A percentile compares a stretch with the other conserved stretches of the same genome.
Evolutionary conservation across 2,888 invertebrate genomes (phyloP).

Genomic region (Heliconius cydno): DNA sequence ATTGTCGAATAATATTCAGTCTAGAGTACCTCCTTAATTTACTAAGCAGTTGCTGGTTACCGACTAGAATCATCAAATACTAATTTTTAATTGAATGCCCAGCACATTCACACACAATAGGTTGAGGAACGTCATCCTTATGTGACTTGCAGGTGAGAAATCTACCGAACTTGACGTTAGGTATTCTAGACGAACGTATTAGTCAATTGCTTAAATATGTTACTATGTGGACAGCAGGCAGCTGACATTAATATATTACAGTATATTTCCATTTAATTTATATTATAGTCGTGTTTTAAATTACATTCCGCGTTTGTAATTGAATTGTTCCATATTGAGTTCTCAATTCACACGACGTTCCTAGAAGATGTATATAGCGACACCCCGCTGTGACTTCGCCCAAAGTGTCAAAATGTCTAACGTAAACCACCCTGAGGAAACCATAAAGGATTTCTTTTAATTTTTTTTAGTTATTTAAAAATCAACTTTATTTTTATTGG

Average conservation of each 20-base stretch:
- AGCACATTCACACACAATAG: constrained; percentile 41
- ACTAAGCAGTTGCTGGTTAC: constrained; percentile 48
- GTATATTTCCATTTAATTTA: constrained; percentile 4
- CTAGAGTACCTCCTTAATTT: constrained; percentile 50
- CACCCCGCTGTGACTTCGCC: constrained; percentile 77
- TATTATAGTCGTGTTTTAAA: constrained; percentile 9
- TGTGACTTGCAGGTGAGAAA: constrained; percentile 34
- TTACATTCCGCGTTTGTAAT: constrained; percentile 55
- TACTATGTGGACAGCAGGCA: neutral
- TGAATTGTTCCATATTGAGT: constrained; percentile 68
- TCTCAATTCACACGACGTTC: constrained; percentile 77
- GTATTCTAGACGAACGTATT: constrained; percentile 11
- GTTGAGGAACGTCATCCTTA: constrained; percentile 24
- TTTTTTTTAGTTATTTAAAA: constrained; percentile 35
- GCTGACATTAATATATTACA: neutral
- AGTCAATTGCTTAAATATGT: neutral
- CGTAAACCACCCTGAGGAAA: constrained; percentile 67
- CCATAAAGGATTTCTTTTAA: constrained; percentile 45
- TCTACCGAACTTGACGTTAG: neutral
- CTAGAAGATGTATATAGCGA: constrained; percentile 72
- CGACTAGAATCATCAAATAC: constrained; percentile 59
- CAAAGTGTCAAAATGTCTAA: constrained; percentile 81
- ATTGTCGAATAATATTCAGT: constrained; percentile 68
- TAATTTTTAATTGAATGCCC: constrained; percentile 41
- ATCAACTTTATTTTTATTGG: constrained; percentile 24